These are phyloP conservation scores for Lycopodina hypogea DNA, from an alignment of 37 sponge, comb jelly and placozoan genomes.

Conservation along the genomic window DNA sequence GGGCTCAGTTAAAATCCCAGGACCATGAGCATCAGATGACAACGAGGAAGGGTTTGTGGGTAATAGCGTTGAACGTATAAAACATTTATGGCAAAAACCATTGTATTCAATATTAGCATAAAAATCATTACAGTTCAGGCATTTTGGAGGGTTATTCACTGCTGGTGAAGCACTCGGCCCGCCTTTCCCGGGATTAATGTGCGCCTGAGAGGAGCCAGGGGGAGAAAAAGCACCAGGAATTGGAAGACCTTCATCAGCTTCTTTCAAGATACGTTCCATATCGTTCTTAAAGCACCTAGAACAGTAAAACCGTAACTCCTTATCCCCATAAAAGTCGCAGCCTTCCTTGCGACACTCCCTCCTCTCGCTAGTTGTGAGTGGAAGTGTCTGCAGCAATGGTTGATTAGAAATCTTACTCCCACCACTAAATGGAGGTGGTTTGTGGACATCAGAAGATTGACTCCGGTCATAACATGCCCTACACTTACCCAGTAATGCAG, in stretches of 20 bases:
- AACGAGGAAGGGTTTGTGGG: no score
- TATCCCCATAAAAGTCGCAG: constrained; percentile 58
- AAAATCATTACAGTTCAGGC: constrained; percentile 38
- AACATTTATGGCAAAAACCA: constrained; percentile 55
- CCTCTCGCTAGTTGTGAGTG: not conserved
- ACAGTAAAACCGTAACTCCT: constrained; percentile 47
- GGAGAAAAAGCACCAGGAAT: not conserved
- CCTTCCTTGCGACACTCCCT: constrained; percentile 35
- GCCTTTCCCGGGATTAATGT: no score
- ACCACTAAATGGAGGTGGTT: not conserved
- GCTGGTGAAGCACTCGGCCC: not conserved
- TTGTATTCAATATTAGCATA: constrained; percentile 39
- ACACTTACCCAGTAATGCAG: constrained; percentile 52
- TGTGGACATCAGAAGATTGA: not conserved
- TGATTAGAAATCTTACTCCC: not conserved
- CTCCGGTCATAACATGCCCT: constrained; percentile 26
- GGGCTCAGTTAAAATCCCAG: not conserved
- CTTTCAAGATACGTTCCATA: constrained; percentile 26
- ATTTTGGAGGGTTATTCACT: constrained; percentile 13
- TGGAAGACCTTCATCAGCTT: constrained; percentile 7
- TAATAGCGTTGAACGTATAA: constrained; percentile 13
- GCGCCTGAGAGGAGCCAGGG: not conserved
- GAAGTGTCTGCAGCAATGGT: constrained; percentile 16
- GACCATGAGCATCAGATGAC: no score
- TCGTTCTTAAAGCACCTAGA: constrained; percentile 46